Evolutionary conservation across 1,140 invertebrate genomes (phyloP).

Genomic region (Drosophila santomea): DNA sequence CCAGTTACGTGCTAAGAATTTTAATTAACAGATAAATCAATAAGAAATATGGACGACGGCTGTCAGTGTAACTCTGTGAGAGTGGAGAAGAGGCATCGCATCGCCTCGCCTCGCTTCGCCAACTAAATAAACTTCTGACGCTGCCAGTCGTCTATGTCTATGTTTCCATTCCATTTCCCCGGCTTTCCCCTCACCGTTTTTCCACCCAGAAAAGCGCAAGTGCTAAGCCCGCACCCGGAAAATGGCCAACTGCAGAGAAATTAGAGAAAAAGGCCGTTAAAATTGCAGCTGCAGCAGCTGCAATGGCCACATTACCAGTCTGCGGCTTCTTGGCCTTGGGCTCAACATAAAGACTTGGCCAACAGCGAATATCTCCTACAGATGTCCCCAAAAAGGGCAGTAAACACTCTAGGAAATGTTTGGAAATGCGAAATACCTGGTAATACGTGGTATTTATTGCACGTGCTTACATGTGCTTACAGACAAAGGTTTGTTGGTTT

Average conservation of each 20-base stretch:
- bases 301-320: constrained; percentile 39
- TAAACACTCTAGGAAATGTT: background rate
- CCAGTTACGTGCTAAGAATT: constrained; percentile 81
- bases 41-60: constrained; percentile 82
- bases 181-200: background rate
- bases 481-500: background rate
- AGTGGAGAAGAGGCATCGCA: constrained; percentile 12
- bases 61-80: constrained; percentile 66
- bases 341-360: constrained; percentile 26
- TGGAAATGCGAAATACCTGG: background rate
- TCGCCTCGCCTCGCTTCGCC: background rate
- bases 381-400: background rate
- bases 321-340: constrained; percentile 50
- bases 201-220: constrained; percentile 60
- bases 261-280: constrained; percentile 75
- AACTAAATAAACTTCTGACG: constrained; percentile 78
- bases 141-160: constrained; percentile 50
- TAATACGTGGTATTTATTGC: background rate
- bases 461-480: background rate
- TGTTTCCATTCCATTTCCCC: constrained; percentile 27
- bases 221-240: constrained; percentile 53
- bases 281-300: constrained; percentile 56
- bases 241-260: constrained; percentile 62
- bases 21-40: constrained; percentile 84
- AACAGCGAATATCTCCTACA: constrained; percentile 23